Evolutionary conservation across 2,797 vertebrate genomes (phyloP).

Genomic region (Limosa lapponica): DNA sequence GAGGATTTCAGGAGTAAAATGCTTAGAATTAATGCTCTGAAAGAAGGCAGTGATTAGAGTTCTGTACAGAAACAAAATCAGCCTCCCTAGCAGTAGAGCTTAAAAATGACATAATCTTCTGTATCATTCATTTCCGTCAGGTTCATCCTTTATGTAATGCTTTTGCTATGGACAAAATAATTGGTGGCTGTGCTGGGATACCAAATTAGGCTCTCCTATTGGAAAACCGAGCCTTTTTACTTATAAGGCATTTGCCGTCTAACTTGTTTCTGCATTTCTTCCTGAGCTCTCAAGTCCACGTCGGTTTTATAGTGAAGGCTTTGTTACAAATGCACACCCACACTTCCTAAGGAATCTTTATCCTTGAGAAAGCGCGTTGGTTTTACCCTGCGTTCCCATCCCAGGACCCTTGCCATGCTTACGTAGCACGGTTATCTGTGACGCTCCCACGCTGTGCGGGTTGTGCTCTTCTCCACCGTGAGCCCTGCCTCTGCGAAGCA

Average conservation of each 20-base stretch:
- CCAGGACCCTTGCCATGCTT: not conserved
- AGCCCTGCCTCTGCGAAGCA: not conserved
- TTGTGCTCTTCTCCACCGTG: not conserved
- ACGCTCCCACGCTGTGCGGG: not conserved
- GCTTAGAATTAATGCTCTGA: not conserved
- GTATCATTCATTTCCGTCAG: not conserved
- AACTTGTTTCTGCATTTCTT: not conserved
- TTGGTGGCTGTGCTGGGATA: not conserved
- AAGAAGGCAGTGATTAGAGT: not conserved
- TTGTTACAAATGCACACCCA: not conserved
- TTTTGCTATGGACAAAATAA: not conserved
- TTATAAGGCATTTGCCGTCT: not conserved
- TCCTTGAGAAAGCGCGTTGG: not conserved
- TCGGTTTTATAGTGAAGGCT: not conserved
- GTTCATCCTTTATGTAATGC: not conserved
- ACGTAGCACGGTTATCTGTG: not conserved
- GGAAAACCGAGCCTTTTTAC: not conserved
- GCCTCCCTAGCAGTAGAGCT: not conserved
- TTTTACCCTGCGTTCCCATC: not conserved
- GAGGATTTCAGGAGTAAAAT: not conserved
- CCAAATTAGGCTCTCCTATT: not conserved
- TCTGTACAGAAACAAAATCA: not conserved
- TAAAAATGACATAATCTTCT: not conserved
- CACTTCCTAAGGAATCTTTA: not conserved
- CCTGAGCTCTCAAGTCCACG: not conserved